Base-by-base conservation (phyloP, 1,140 invertebrate species). In the Hypothenemus hampei region DNA sequence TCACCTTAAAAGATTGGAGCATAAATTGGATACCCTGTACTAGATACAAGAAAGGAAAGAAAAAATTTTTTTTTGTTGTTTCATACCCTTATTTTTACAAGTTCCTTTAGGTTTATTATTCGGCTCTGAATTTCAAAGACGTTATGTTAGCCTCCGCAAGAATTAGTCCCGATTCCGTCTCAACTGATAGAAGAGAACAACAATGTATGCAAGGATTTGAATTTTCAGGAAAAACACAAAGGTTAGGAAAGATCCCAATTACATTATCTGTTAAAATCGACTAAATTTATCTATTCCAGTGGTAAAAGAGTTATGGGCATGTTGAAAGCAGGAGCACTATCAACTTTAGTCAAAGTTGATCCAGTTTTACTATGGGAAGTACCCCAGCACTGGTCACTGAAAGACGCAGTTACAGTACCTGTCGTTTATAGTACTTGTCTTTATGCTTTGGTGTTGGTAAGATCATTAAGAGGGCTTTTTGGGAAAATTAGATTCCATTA, bases 381-480 rank as follows among this genome's bases (percentile, higher is more conserved):
- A 15, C 93, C 93, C 3, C 79, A 89, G 1, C 64, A 80, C 4
- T 96, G 92, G 92, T 80, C 52, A 1, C 71, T 97, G 16, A 83
- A 89, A 65, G 87, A 97, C 35, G 93, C 92, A 1, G 88, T 89
- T 0, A 91, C 91, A 0, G 78, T 97, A 0, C 93, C 93, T 3
- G 84, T 86, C 1, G 87, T 87, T 4, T 96, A 94, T 66, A 79
- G 80, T 36, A 95, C 91, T 0, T 89, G 83, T 2, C 87, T 90
- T 58, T 91, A 91, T 68, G 86, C 90, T 6, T 76, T 97, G 48
- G 75, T 81, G 29, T 26, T 68, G 0, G 70, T 62, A 49, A 59
- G 58, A 59, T 37, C n/a, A n/a, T 50, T 21, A 11, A 22, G 10
- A 3, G 0, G 19, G 18, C 3, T 23, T 23, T 23, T n/a, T n/a